A percentile compares a stretch with the other conserved stretches of the same genome.
Evolutionary conservation across 2,888 invertebrate genomes (phyloP).

Genomic region (Papilio protenor): DNA sequence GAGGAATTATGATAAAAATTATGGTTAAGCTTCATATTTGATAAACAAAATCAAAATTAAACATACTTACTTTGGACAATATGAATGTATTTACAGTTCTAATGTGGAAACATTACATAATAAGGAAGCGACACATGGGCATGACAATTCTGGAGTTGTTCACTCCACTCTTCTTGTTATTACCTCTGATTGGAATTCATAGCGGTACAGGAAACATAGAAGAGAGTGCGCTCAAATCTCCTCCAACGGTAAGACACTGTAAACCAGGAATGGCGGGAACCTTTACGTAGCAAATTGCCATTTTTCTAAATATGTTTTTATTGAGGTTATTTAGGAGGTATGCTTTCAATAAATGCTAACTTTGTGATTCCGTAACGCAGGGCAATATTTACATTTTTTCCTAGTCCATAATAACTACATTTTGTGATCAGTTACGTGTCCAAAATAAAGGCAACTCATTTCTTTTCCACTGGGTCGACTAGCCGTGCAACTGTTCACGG

Average conservation of each 20-base stretch:
- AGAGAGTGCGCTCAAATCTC: neutral
- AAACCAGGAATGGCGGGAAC: neutral
- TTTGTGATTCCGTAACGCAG: too few species aligned
- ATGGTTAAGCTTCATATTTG: constrained; percentile 19
- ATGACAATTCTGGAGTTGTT: constrained; percentile 26
- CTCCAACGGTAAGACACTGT: neutral
- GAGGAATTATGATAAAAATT: constrained; percentile 29
- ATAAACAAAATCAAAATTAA: neutral
- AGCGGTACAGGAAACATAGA: neutral
- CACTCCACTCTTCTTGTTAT: constrained; percentile 27
- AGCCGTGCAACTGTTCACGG: too few species aligned
- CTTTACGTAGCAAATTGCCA: too few species aligned
- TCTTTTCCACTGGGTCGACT: too few species aligned
- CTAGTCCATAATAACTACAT: too few species aligned
- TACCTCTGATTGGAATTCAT: constrained; percentile 21
- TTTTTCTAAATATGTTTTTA: too few species aligned
- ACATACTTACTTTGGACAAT: neutral
- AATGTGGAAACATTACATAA: constrained; percentile 34
- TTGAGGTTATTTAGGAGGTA: too few species aligned
- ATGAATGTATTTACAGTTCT: constrained; percentile 25
- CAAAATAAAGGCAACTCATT: too few species aligned
- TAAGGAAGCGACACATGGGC: constrained; percentile 19
- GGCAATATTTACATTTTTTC: too few species aligned
- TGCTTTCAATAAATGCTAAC: too few species aligned
- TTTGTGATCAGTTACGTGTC: too few species aligned